phyloP scores from a whole-genome alignment of 1,140 invertebrate genomes.

The Papilio glaucus region DNA sequence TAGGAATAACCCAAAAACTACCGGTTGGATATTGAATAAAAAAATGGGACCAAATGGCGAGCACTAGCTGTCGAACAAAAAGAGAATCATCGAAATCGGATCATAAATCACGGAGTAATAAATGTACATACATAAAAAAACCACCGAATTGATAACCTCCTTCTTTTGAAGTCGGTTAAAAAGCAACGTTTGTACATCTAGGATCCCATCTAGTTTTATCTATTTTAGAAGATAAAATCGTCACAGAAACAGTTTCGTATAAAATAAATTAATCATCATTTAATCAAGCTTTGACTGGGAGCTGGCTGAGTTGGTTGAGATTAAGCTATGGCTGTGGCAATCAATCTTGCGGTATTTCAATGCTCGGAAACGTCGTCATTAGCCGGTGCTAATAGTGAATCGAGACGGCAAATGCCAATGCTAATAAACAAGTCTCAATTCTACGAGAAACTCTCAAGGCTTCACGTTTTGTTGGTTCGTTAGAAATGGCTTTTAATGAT shows the following conservation, averaged over 20 bases:
- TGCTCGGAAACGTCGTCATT: constrained; percentile 11
- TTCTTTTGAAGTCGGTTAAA: too few relatives aligned
- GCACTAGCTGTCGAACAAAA: too few relatives aligned
- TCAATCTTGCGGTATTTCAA: constrained; percentile 13
- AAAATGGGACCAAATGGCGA: too few relatives aligned
- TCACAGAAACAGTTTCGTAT: background rate
- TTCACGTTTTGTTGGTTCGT: background rate
- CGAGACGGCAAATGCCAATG: constrained; percentile 17
- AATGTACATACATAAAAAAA: too few relatives aligned
- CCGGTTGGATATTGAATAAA: too few relatives aligned
- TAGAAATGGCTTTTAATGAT: background rate
- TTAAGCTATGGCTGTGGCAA: background rate
- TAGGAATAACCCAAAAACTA: too few relatives aligned
- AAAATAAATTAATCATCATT: constrained; percentile 17
- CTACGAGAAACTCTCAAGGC: constrained; percentile 18
- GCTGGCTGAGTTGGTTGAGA: background rate
- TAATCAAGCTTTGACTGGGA: background rate
- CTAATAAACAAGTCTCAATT: constrained; percentile 19
- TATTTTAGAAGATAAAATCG: too few relatives aligned
- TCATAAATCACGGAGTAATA: too few relatives aligned
- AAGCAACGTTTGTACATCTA: too few relatives aligned
- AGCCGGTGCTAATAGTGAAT: constrained; percentile 25
- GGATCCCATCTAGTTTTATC: too few relatives aligned
- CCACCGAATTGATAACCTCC: too few relatives aligned
- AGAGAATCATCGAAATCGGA: too few relatives aligned